A percentile compares a stretch with the other conserved stretches of the same genome.
phyloP scores from a whole-genome alignment of 2,888 invertebrate genomes.

The Lycocerus yunnanus region DNA sequence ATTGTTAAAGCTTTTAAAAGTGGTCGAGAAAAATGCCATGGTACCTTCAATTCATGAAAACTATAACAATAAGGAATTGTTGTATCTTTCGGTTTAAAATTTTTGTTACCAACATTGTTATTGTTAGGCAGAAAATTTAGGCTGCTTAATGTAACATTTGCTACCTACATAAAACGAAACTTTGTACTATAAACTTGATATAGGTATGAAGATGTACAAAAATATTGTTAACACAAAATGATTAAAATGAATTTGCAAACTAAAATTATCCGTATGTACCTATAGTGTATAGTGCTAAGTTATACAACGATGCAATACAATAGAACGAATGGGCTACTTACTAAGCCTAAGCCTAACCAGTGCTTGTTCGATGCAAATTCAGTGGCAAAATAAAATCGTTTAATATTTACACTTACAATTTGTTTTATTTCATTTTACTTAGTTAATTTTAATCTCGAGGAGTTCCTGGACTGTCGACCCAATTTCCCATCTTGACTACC shows the following conservation, averaged over 20 bases:
- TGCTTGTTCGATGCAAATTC: constrained; percentile 26
- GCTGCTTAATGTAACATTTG: neutral
- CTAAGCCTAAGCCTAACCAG: constrained; percentile 18
- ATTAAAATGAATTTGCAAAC: constrained; percentile 25
- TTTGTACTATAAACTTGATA: constrained; percentile 22
- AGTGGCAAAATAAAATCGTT: constrained; percentile 7
- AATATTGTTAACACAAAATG: constrained; percentile 11
- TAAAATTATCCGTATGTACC: constrained; percentile 16
- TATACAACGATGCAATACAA: constrained; percentile 28
- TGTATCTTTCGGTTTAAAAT: neutral
- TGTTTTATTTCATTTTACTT: neutral
- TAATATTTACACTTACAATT: neutral
- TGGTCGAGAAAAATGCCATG: neutral
- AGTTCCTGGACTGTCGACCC: too few species aligned
- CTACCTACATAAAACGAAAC: neutral
- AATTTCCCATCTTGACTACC: too few species aligned
- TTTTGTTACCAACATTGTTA: constrained; percentile 1
- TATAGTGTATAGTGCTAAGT: constrained; percentile 17
- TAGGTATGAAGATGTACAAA: constrained; percentile 12
- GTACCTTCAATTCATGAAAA: neutral
- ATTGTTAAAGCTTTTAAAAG: neutral
- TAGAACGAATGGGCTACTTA: constrained; percentile 13
- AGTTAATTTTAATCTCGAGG: too few species aligned
- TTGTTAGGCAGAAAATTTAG: neutral
- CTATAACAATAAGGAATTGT: neutral